Evolutionary conservation across 1,140 invertebrate species (phyloP).

Genomic region (Brachystomella parvula): DNA sequence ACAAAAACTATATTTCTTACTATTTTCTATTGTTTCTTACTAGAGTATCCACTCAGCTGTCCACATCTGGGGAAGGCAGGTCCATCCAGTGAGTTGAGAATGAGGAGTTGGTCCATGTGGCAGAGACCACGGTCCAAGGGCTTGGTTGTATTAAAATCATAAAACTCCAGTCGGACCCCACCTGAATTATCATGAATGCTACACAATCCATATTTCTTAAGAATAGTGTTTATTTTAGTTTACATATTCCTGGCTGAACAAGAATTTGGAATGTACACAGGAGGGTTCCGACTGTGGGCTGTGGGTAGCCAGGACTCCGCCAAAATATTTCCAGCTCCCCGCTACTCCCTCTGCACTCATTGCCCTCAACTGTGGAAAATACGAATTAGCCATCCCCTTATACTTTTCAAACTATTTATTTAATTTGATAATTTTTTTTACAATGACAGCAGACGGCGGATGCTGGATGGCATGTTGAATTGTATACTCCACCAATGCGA

Average conservation of each 20-base stretch:
- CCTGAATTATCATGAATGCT: neutral
- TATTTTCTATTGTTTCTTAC: constrained; percentile 33
- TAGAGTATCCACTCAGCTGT: constrained; percentile 42
- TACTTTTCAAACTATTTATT: neutral
- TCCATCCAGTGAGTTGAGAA: constrained; percentile 44
- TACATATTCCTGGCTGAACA: constrained; percentile 40
- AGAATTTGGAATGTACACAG: constrained; percentile 43
- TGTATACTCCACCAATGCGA: constrained; percentile 21
- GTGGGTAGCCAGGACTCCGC: constrained; percentile 41
- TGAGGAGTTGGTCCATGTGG: constrained; percentile 44
- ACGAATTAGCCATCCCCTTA: neutral
- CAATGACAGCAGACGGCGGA: constrained; percentile 28
- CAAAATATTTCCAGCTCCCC: constrained; percentile 39
- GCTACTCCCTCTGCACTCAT: constrained; percentile 41
- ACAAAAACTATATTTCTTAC: neutral
- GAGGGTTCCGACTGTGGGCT: constrained; percentile 40
- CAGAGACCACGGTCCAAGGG: constrained; percentile 43
- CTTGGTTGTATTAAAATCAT: constrained; percentile 41
- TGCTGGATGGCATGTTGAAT: constrained; percentile 10
- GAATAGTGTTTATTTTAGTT: too few relatives aligned
- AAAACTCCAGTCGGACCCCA: constrained; percentile 39
- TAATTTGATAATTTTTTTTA: constrained; percentile 8
- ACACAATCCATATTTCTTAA: neutral
- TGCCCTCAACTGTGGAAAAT: constrained; percentile 39
- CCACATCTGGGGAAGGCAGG: constrained; percentile 43